These are phyloP conservation scores for Probosciger aterrimus DNA, from an alignment of 2,113 vertebrate species.

Conservation along the genomic window DNA sequence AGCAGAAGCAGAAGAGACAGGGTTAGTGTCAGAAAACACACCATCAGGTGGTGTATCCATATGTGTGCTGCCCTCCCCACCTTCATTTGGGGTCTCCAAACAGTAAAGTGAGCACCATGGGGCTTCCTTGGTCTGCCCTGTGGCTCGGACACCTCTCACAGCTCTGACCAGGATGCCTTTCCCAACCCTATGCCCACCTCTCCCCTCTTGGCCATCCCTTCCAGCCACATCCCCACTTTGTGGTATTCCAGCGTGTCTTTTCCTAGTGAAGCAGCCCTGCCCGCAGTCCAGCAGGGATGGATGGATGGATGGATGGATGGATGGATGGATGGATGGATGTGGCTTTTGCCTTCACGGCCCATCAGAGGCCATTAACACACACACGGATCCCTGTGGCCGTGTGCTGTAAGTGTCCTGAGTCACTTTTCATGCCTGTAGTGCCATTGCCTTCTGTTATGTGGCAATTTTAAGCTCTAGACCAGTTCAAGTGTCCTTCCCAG, in stretches of 20 bases:
- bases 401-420: background rate
- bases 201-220: background rate
- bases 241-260: background rate
- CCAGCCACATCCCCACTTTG: background rate
- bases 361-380: background rate
- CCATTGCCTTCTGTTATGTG: background rate
- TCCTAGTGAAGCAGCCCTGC: background rate
- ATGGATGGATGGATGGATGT: background rate
- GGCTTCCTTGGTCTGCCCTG: background rate
- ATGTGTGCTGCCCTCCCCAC: background rate
- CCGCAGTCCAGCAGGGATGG: no score
- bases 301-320: background rate
- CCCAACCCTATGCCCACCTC: background rate
- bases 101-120: background rate
- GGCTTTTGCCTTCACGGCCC: background rate
- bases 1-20: constrained; percentile 6
- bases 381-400: accelerated
- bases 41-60: accelerated
- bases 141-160: background rate
- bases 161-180: background rate
- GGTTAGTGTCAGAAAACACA: background rate
- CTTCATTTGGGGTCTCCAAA: background rate
- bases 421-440: background rate
- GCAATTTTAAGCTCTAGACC: background rate
- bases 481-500: background rate